Conservation (phyloP, 2,888 invertebrate species). For the Lissocephala sabroskyi region DNA sequence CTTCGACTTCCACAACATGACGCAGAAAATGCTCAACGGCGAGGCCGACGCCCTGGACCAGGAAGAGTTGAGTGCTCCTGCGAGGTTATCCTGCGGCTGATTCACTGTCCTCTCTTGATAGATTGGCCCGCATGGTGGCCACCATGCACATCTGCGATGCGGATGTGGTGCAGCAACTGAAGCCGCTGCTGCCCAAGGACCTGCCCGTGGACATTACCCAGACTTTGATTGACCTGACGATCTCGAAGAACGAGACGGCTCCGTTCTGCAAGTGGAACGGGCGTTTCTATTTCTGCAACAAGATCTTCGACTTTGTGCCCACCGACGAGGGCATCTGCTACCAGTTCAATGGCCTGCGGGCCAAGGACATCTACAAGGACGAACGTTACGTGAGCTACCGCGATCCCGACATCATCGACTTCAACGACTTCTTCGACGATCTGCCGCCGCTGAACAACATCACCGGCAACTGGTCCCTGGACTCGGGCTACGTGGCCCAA, state of each 20-base stretch:
- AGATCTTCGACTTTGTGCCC: constrained; percentile 64
- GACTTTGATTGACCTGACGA: constrained; percentile 53
- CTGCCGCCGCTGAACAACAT: constrained; percentile 42
- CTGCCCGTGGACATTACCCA: constrained; percentile 38
- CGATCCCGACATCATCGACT: constrained; percentile 56
- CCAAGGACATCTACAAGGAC: constrained; percentile 66
- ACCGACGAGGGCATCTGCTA: constrained; percentile 71
- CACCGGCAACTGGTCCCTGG: constrained; percentile 76
- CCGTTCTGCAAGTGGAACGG: constrained; percentile 69
- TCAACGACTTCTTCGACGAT: constrained; percentile 53
- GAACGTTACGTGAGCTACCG: constrained; percentile 49
- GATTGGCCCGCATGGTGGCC: constrained; percentile 58
- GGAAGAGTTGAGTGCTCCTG: constrained; percentile 49
- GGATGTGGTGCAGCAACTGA: constrained; percentile 54
- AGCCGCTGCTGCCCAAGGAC: constrained; percentile 39
- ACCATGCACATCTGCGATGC: constrained; percentile 68
- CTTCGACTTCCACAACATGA: constrained; percentile 62
- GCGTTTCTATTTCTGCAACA: constrained; percentile 66
- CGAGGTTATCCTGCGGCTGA: too few relatives aligned
- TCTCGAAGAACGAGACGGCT: constrained; percentile 63
- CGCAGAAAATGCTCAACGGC: constrained; percentile 41
- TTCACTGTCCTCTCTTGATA: too few relatives aligned
- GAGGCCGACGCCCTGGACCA: constrained; percentile 26
- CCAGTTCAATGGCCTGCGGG: constrained; percentile 67
- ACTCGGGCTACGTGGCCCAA: constrained; percentile 75